A percentile compares a stretch with the other conserved stretches of the same genome.
Conservation (phyloP, 1,140 invertebrate genomes). For the Melitaea cinxia region DNA sequence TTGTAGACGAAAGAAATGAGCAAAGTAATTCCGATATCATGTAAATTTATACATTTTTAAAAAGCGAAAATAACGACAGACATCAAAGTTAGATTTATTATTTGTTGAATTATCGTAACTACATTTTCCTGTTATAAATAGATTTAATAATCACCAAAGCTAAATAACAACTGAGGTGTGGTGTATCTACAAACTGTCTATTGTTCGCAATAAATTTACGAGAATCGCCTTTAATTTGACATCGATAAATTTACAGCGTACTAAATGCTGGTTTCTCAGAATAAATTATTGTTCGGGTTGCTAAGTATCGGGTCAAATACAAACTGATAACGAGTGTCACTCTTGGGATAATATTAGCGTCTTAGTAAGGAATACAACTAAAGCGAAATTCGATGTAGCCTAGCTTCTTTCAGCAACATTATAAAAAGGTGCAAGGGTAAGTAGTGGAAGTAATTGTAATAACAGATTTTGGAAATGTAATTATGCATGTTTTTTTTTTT, state of each 20-base stretch:
- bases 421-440: no score
- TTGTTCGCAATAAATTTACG: constrained; percentile 33
- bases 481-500: no score
- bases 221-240: constrained; percentile 44
- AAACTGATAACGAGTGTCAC: constrained; percentile 19
- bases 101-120: background rate
- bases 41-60: no score
- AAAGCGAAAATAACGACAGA: no score
- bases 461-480: no score
- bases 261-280: constrained; percentile 31
- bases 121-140: background rate
- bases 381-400: no score
- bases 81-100: no score
- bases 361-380: no score
- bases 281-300: constrained; percentile 27
- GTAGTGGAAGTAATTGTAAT: no score
- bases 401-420: no score
- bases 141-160: background rate
- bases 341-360: background rate
- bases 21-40: no score
- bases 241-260: constrained; percentile 36
- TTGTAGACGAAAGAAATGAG: no score
- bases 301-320: constrained; percentile 14
- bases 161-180: constrained; percentile 1
- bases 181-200: constrained; percentile 33